A percentile compares a stretch with the other conserved stretches of the same genome.
phyloP scores from a whole-genome alignment of 1,140 invertebrate species.

The Brachionus paranguensis region DNA sequence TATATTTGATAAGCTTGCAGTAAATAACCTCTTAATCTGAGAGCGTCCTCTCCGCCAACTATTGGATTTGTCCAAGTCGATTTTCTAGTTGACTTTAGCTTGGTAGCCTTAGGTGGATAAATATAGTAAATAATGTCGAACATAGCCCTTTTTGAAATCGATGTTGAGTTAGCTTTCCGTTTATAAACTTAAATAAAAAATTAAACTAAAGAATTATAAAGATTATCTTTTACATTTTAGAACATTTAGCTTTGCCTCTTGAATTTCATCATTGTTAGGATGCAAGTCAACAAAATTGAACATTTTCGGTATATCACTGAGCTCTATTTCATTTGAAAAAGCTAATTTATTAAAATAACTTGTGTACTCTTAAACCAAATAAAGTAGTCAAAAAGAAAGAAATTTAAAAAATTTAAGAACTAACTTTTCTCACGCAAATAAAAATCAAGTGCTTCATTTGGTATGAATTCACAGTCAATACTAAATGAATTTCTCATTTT shows the following conservation, averaged over 20 bases:
- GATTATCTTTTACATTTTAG: conserved; percentile 6
- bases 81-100: conserved; percentile 45
- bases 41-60: conserved; percentile 52
- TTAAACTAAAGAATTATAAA: background rate
- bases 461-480: conserved; percentile 1
- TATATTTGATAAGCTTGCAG: too few species aligned
- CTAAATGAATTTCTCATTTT: conserved; percentile 11
- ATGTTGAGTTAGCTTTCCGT: conserved; percentile 42
- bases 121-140: conserved; percentile 51
- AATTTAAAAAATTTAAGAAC: too few species aligned
- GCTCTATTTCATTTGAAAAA: conserved; percentile 28
- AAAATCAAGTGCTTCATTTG: conserved; percentile 1
- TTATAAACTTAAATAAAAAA: conserved; percentile 43
- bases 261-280: conserved; percentile 7
- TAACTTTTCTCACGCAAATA: conserved; percentile 34
- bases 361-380: background rate
- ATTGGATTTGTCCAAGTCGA: conserved; percentile 55
- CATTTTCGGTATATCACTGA: conserved; percentile 1
- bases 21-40: conserved; percentile 48
- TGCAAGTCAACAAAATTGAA: conserved; percentile 28
- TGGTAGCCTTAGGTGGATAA: conserved; percentile 48
- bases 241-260: conserved; percentile 15
- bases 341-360: conserved; percentile 34
- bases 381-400: background rate
- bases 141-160: conserved; percentile 48